A percentile compares a stretch with the other conserved stretches of the same genome.
Evolutionary conservation across 2,888 invertebrate genomes (phyloP).

Genomic region (Tinea trinotella): DNA sequence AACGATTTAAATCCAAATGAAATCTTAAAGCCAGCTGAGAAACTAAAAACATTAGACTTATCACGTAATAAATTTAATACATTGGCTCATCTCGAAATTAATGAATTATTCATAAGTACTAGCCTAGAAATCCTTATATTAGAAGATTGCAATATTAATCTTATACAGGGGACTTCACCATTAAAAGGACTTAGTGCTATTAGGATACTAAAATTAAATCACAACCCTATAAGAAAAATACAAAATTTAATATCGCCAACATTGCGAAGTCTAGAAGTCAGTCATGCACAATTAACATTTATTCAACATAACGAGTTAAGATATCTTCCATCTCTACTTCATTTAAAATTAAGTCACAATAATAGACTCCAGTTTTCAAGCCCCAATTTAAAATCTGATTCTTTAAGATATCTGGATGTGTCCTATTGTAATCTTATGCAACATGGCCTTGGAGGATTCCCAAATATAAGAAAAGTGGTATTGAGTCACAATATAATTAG

Average conservation of each 20-base stretch:
- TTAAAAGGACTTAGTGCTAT: conserved; percentile 65
- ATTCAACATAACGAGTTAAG: conserved; percentile 67
- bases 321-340: conserved; percentile 72
- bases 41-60: conserved; percentile 74
- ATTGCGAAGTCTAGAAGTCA: conserved; percentile 69
- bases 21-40: conserved; percentile 57
- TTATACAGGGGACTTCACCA: conserved; percentile 63
- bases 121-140: conserved; percentile 73
- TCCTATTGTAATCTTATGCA: conserved; percentile 75
- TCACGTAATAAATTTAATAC: conserved; percentile 73
- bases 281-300: conserved; percentile 67
- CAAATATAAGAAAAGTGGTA: conserved; percentile 69
- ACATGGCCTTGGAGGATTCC: conserved; percentile 74
- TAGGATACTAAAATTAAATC: conserved; percentile 64
- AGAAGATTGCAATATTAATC: conserved; percentile 73
- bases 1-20: conserved; percentile 66
- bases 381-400: conserved; percentile 55
- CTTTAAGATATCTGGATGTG: conserved; percentile 71
- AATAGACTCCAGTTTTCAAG: conserved; percentile 63
- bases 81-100: conserved; percentile 60
- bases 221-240: conserved; percentile 63
- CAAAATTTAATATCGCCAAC: conserved; percentile 62
- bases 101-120: conserved; percentile 69
- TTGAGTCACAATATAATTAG: conserved; percentile 77
- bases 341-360: conserved; percentile 75